Evolutionary conservation across 2,113 vertebrate genomes (phyloP).

Genomic region (Apaloderma vittatum): DNA sequence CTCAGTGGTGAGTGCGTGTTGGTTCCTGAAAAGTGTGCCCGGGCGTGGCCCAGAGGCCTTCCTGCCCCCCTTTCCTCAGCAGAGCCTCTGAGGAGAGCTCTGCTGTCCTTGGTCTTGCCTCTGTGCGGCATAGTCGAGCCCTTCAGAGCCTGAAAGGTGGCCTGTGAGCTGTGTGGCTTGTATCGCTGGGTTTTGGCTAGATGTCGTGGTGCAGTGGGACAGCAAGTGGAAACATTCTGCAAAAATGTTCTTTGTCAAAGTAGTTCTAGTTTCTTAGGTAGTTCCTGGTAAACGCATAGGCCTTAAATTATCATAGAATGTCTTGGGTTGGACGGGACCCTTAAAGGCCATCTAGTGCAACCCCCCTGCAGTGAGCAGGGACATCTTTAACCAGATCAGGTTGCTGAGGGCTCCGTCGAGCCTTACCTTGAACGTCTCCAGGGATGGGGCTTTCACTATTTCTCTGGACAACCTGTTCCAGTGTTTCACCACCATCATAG

Average conservation of each 20-base stretch:
- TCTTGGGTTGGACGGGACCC: too few species aligned
- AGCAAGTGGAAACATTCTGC: accelerated
- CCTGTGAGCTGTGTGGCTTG: accelerated
- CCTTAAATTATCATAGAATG: background rate
- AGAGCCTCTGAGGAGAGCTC: background rate
- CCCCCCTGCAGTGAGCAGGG: too few species aligned
- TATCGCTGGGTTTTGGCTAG: background rate
- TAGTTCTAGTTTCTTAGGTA: background rate
- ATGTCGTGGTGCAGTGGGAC: background rate
- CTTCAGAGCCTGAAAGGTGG: background rate
- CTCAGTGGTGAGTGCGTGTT: accelerated
- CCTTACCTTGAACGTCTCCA: too few species aligned
- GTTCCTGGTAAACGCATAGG: background rate
- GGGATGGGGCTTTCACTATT: too few species aligned
- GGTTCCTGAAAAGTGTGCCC: accelerated
- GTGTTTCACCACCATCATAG: too few species aligned
- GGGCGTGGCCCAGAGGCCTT: background rate
- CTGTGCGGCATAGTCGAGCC: background rate
- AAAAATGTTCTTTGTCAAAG: background rate
- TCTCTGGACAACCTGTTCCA: too few species aligned
- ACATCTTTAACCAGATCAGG: too few species aligned
- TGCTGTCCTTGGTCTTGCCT: accelerated
- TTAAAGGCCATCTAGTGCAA: too few species aligned
- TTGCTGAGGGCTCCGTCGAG: too few species aligned
- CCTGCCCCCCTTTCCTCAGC: accelerated